Evolutionary conservation across 2,888 invertebrate species (phyloP).

Genomic region (Congeria kusceri): DNA sequence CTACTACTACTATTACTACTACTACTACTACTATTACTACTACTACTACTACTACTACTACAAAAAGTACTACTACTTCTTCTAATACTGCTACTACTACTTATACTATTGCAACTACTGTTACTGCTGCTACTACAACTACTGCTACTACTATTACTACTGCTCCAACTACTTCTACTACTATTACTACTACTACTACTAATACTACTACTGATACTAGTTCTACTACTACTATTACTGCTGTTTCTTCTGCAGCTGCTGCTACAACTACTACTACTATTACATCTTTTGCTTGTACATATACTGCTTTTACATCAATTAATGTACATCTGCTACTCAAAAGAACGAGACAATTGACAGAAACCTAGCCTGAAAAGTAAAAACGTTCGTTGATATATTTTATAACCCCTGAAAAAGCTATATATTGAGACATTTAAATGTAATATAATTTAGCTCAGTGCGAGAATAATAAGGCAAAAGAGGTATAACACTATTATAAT

Average conservation of each 20-base stretch:
- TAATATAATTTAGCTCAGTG: too few species aligned
- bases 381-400: too few species aligned
- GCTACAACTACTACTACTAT: neutral
- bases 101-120: slow-evolving; percentile 2
- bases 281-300: too few species aligned
- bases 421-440: too few species aligned
- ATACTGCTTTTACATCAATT: too few species aligned
- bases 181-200: slow-evolving; percentile 13
- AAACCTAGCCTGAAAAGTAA: too few species aligned
- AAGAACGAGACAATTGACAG: too few species aligned
- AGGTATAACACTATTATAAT: too few species aligned
- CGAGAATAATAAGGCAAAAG: too few species aligned
- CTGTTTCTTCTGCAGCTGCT: neutral
- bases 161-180: slow-evolving; percentile 16
- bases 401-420: too few species aligned
- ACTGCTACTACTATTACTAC: slow-evolving; percentile 4
- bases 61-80: neutral
- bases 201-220: slow-evolving; percentile 3
- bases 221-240: neutral
- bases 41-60: slow-evolving; percentile 21
- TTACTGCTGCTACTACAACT: slow-evolving; percentile 12
- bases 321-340: too few species aligned
- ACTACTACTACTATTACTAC: slow-evolving; percentile 11
- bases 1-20: slow-evolving; percentile 13
- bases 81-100: neutral